Evolutionary conservation across 2,888 invertebrate genomes (phyloP).

Genomic region (Zhuqinia jingwanae): DNA sequence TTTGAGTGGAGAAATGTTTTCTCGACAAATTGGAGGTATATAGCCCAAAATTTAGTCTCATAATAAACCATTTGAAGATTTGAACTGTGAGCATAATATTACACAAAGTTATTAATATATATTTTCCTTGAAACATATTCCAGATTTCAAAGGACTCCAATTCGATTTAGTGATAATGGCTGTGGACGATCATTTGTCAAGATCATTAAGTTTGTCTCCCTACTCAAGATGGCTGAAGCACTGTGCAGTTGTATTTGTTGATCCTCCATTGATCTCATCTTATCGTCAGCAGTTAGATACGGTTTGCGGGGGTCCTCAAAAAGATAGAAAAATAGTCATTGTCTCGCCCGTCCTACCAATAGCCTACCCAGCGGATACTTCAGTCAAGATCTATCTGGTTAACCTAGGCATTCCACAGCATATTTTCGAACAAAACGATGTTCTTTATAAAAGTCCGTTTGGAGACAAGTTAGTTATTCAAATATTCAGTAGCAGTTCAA

Average conservation of each 20-base stretch:
- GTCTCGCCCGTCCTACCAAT: conserved; percentile 76
- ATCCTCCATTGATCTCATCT: conserved; percentile 76
- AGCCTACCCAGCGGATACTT: conserved; percentile 70
- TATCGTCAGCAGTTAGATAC: conserved; percentile 65
- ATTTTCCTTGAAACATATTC: conserved; percentile 14
- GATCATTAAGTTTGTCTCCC: conserved; percentile 35
- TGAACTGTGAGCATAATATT: too few species aligned
- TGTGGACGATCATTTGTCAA: conserved; percentile 72
- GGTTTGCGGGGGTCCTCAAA: conserved; percentile 54
- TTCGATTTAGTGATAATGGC: conserved; percentile 76
- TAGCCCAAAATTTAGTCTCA: neutral
- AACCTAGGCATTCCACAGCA: conserved; percentile 77
- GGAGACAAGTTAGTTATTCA: conserved; percentile 77
- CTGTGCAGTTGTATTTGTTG: conserved; percentile 74
- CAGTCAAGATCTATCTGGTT: conserved; percentile 76
- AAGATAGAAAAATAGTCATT: conserved; percentile 66
- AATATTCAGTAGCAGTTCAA: conserved; percentile 72
- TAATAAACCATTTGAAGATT: too few species aligned
- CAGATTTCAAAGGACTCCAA: conserved; percentile 64
- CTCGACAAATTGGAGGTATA: conserved; percentile 68
- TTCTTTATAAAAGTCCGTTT: conserved; percentile 76
- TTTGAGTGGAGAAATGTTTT: conserved; percentile 67
- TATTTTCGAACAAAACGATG: conserved; percentile 72
- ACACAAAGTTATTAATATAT: neutral
- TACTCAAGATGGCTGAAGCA: conserved; percentile 58